Evolutionary conservation across 2,113 vertebrate species (phyloP).

Genomic region (Loxodonta africana): DNA sequence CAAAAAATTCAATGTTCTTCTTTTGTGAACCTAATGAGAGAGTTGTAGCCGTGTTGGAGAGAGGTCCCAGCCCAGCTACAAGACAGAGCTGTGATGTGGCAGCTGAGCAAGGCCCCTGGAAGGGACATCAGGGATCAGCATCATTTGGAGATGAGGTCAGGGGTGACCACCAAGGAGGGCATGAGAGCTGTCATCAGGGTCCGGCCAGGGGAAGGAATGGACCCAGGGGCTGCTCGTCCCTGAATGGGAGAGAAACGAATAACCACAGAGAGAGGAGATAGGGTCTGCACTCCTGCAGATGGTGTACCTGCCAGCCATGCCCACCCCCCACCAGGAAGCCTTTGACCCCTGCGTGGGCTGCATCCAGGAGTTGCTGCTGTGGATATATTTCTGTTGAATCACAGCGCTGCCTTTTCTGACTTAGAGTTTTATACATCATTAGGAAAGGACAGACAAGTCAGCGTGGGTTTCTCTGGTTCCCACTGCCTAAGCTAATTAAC

Average conservation of each 20-base stretch:
- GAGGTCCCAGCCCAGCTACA: neutral
- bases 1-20: neutral
- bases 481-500: slow-evolving; percentile 56
- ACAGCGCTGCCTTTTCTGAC: neutral
- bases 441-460: slow-evolving; percentile 27
- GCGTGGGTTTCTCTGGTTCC: neutral
- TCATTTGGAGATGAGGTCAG: neutral
- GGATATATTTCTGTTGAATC: neutral
- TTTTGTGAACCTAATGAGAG: neutral
- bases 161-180: neutral
- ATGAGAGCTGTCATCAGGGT: neutral
- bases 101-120: neutral
- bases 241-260: neutral
- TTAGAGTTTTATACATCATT: neutral
- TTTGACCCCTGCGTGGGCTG: neutral
- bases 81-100: neutral
- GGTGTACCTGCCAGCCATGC: neutral
- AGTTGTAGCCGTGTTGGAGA: neutral
- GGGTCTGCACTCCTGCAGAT: neutral
- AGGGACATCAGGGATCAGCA: neutral
- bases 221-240: too few relatives aligned
- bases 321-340: neutral
- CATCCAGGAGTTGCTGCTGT: neutral
- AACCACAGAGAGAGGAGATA: neutral
- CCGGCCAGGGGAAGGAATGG: neutral